Percentiles rank a stretch among this genome's conserved stretches.
Evolutionary conservation across 1,140 invertebrate species (phyloP).

Genomic region (Drosophila mauritiana): DNA sequence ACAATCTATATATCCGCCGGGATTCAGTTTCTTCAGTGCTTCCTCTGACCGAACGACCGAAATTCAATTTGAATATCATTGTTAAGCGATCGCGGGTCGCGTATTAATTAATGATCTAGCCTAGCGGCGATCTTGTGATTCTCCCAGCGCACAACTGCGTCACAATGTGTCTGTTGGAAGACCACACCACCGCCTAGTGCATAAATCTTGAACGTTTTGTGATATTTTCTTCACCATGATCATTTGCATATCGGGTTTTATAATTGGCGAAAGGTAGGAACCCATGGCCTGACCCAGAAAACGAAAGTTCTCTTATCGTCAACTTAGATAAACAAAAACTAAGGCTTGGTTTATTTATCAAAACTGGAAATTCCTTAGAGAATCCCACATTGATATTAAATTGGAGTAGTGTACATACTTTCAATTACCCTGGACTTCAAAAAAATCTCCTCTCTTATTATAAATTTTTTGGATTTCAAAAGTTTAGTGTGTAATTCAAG

Average conservation of each 20-base stretch:
- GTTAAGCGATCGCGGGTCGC: slow-evolving; percentile 26
- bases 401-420: neutral
- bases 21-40: slow-evolving; percentile 33
- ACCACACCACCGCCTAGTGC: slow-evolving; percentile 13
- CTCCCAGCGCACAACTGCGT: slow-evolving; percentile 49
- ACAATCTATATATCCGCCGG: slow-evolving; percentile 27
- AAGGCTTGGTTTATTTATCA: neutral
- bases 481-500: too few species aligned
- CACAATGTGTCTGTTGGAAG: slow-evolving; percentile 15
- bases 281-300: slow-evolving; percentile 30
- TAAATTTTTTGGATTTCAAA: neutral
- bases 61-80: slow-evolving; percentile 61
- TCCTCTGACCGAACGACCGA: slow-evolving; percentile 53
- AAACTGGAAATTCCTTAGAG: slow-evolving; percentile 3
- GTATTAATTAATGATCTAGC: slow-evolving; percentile 29
- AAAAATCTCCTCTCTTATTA: too few species aligned
- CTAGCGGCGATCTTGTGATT: slow-evolving; percentile 54
- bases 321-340: slow-evolving; percentile 11
- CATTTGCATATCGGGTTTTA: slow-evolving; percentile 88
- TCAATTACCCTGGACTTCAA: neutral
- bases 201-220: slow-evolving; percentile 38
- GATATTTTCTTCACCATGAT: slow-evolving; percentile 85
- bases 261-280: slow-evolving; percentile 87
- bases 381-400: neutral
- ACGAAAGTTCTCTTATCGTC: slow-evolving; percentile 58